A percentile compares a stretch with the other conserved stretches of the same genome.
Conservation (phyloP, 1,140 invertebrate genomes). For the Pantala flavescens region DNA sequence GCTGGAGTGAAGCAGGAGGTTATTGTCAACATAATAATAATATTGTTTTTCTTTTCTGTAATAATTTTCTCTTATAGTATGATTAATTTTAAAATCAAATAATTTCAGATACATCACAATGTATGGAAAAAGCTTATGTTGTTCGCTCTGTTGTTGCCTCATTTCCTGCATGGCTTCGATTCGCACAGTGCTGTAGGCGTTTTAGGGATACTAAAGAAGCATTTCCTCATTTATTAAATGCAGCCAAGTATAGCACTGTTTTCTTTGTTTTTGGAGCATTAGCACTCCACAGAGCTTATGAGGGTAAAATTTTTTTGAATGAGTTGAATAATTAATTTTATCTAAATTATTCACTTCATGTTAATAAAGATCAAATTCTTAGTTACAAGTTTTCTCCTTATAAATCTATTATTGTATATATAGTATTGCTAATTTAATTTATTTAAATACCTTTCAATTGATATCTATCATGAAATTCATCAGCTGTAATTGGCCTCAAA, state of each 20-base stretch:
- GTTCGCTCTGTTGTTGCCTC: constrained; percentile 54
- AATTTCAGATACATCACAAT: constrained; percentile 33
- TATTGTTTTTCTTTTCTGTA: background rate
- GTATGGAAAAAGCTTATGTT: constrained; percentile 36
- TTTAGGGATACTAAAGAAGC: constrained; percentile 52
- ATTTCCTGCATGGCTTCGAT: constrained; percentile 77
- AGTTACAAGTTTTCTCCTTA: no score
- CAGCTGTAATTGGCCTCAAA: no score
- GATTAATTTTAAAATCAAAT: background rate
- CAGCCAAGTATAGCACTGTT: constrained; percentile 72
- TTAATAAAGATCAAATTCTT: background rate
- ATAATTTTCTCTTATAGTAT: constrained; percentile 6
- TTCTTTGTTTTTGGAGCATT: constrained; percentile 64
- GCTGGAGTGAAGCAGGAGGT: constrained; percentile 34
- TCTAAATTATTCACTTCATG: background rate
- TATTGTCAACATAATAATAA: constrained; percentile 19
- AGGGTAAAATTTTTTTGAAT: constrained; percentile 32
- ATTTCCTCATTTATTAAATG: constrained; percentile 66
- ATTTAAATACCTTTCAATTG: no score
- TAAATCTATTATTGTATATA: no score
- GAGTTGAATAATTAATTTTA: no score
- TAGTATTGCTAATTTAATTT: no score
- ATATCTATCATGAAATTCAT: no score
- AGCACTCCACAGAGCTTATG: constrained; percentile 43
- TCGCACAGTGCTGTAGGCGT: constrained; percentile 73